These are phyloP conservation scores for Epinephelus awoara DNA, from an alignment of 2,797 vertebrate genomes.

Conservation along the genomic window DNA sequence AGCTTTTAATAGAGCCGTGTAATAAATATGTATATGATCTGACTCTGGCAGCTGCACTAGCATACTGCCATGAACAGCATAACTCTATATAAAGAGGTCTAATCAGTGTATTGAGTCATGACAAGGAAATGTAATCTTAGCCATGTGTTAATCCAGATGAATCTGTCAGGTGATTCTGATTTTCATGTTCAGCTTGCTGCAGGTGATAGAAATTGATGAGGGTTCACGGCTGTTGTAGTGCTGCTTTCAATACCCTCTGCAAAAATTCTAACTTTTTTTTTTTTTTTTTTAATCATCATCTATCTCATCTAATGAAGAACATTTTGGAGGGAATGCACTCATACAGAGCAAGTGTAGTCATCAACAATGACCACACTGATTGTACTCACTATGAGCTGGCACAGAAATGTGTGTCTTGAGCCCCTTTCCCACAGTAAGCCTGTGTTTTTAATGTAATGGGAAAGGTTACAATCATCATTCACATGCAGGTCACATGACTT, in stretches of 20 bases:
- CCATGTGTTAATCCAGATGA: neutral
- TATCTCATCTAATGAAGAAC: neutral
- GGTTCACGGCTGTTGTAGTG: neutral
- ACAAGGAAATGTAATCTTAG: neutral
- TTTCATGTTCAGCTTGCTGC: neutral
- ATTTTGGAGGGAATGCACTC: neutral
- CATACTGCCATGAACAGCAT: neutral
- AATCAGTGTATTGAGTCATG: neutral
- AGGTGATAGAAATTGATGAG: slow-evolving; percentile 6
- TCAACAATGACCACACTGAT: too few species aligned
- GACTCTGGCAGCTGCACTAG: slow-evolving; percentile 17
- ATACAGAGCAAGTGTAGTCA: neutral
- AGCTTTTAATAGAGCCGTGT: too few species aligned
- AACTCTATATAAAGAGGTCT: neutral
- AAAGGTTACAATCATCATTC: too few species aligned
- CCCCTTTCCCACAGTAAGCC: too few species aligned
- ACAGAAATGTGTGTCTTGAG: too few species aligned
- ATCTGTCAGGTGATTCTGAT: slow-evolving; percentile 4
- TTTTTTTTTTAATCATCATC: neutral
- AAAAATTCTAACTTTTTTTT: too few species aligned
- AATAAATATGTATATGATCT: neutral
- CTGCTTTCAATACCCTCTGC: too few species aligned
- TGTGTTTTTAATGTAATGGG: too few species aligned
- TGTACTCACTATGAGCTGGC: too few species aligned
- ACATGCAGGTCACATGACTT: too few species aligned